These are phyloP conservation scores for Melanerpes formicivorus DNA, from an alignment of 2,113 vertebrate species.

Conservation along the genomic window DNA sequence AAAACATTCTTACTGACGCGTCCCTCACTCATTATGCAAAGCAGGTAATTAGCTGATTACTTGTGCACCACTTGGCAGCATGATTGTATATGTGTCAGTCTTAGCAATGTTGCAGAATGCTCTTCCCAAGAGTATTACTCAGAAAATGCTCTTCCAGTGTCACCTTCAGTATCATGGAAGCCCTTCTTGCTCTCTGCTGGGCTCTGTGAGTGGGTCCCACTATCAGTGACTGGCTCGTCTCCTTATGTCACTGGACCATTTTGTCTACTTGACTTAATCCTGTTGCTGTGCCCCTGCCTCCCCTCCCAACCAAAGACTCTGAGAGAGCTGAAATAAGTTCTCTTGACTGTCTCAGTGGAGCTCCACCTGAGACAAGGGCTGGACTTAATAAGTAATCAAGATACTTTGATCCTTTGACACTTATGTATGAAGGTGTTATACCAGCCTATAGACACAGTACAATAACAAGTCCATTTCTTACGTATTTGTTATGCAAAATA, in stretches of 20 bases:
- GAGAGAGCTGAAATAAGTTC: not conserved
- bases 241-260: not conserved
- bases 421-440: not conserved
- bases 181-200: not conserved
- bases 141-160: not conserved
- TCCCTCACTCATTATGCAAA: not conserved
- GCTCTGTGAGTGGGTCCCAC: not conserved
- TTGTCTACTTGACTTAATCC: not conserved
- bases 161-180: not conserved
- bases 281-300: not conserved
- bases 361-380: not conserved
- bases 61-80: not conserved
- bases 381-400: not conserved
- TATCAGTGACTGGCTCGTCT: not conserved
- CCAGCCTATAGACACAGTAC: fast-evolving
- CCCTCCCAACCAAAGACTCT: not conserved
- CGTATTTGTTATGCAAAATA: not conserved
- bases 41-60: conserved; percentile 21
- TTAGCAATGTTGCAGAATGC: not conserved
- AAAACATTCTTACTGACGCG: not conserved
- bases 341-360: not conserved
- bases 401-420: not conserved
- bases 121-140: not conserved
- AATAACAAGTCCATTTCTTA: not conserved
- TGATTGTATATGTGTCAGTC: not conserved